phyloP scores from a whole-genome alignment of 2,888 invertebrate species.

The Drosophila austrosaltans region DNA sequence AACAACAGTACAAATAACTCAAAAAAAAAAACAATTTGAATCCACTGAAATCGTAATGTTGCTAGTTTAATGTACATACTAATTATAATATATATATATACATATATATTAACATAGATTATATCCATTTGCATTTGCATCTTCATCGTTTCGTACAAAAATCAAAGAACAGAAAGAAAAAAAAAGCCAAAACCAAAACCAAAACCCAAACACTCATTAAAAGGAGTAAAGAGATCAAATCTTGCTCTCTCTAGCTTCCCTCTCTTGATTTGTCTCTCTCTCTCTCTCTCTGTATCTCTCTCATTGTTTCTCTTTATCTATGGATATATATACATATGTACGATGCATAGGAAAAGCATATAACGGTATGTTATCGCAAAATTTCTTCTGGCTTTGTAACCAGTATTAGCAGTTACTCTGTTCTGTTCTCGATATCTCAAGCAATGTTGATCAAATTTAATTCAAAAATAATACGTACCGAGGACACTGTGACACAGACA shows the following conservation, averaged over 20 bases:
- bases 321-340: not conserved
- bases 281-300: not conserved
- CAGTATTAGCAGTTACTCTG: not conserved
- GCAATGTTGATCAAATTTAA: not conserved
- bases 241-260: not conserved
- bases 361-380: not conserved
- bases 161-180: not conserved
- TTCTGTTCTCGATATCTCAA: not conserved
- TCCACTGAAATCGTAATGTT: constrained; percentile 28
- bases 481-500: constrained; percentile 10
- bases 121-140: constrained; percentile 34
- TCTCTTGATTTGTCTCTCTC: not conserved
- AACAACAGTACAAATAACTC: not conserved
- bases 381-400: not conserved
- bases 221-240: not conserved
- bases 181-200: too few relatives aligned
- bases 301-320: not conserved
- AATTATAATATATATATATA: constrained; percentile 2
- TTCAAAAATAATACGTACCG: not conserved
- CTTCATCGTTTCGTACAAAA: constrained; percentile 17
- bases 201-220: not conserved
- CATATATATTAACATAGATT: not conserved
- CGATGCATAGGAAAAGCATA: not conserved
- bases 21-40: constrained; percentile 16
- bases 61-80: constrained; percentile 26